Percentiles rank a stretch among this genome's conserved stretches.
Conservation (phyloP, 2,113 vertebrate species). For the Halcyon malimbica region DNA sequence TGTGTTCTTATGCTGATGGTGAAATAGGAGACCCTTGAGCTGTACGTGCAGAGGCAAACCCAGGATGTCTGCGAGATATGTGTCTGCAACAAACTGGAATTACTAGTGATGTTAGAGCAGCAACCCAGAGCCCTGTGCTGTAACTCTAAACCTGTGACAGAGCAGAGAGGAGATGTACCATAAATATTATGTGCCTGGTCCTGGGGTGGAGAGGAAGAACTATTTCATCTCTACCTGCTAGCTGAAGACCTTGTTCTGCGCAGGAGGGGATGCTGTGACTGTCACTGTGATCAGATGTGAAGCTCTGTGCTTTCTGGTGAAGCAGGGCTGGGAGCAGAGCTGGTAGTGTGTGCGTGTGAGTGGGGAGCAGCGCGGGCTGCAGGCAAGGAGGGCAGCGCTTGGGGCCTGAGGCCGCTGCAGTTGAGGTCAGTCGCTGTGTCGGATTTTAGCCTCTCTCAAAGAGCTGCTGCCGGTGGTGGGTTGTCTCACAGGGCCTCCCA, state of each 20-base stretch:
- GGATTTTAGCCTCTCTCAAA: background rate
- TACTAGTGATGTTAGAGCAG: background rate
- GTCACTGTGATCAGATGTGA: background rate
- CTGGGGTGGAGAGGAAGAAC: background rate
- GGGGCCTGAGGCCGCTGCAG: background rate
- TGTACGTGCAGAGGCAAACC: background rate
- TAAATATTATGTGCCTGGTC: background rate
- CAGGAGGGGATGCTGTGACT: background rate
- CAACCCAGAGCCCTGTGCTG: background rate
- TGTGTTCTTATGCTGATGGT: background rate
- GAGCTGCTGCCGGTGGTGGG: background rate
- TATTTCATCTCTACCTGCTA: background rate
- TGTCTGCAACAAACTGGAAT: background rate
- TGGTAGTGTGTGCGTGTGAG: fast-evolving
- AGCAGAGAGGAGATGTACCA: background rate
- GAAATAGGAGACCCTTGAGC: background rate
- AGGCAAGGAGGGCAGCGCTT: background rate
- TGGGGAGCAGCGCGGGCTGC: background rate
- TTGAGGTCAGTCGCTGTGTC: background rate
- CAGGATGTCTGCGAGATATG: background rate
- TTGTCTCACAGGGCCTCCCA: background rate
- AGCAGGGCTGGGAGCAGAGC: background rate
- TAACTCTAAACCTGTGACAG: background rate
- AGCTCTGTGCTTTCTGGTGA: background rate
- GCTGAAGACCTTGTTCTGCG: background rate